Conservation (phyloP, 1,140 invertebrate genomes). For the Papilio aristodemus region DNA sequence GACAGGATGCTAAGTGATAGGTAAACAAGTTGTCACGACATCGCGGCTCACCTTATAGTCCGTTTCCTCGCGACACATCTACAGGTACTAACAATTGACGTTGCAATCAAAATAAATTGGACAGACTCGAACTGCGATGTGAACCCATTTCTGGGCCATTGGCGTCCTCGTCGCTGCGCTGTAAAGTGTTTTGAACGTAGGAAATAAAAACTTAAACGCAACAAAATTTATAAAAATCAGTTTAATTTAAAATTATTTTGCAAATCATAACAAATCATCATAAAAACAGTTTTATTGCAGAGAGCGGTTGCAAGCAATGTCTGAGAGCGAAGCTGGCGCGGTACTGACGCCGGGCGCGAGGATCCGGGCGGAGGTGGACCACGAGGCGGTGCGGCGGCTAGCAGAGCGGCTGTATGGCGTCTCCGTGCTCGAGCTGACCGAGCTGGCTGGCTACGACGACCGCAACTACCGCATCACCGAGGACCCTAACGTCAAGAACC, state of each 20-base stretch:
- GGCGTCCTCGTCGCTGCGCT: too few relatives aligned
- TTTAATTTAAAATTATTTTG: too few relatives aligned
- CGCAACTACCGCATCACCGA: conserved; percentile 85
- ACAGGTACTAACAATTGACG: neutral
- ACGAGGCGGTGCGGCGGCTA: conserved; percentile 80
- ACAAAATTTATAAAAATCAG: too few relatives aligned
- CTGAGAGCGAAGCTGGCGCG: conserved; percentile 41
- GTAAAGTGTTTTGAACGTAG: too few relatives aligned
- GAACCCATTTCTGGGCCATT: too few relatives aligned
- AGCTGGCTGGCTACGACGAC: conserved; percentile 91
- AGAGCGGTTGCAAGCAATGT: conserved; percentile 34
- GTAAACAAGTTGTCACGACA: neutral
- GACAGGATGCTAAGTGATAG: neutral
- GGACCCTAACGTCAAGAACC: conserved; percentile 81
- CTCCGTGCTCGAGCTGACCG: conserved; percentile 82
- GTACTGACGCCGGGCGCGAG: conserved; percentile 81
- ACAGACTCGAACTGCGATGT: too few relatives aligned
- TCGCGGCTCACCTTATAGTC: neutral
- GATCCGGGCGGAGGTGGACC: conserved; percentile 83
- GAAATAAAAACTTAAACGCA: too few relatives aligned
- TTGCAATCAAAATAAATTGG: neutral
- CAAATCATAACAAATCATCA: too few relatives aligned
- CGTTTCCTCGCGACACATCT: neutral
- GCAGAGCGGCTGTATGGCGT: conserved; percentile 86
- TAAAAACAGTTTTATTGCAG: neutral